These are phyloP conservation scores for Cherax destructor DNA, from an alignment of 1,140 invertebrate genomes.

Conservation along the genomic window DNA sequence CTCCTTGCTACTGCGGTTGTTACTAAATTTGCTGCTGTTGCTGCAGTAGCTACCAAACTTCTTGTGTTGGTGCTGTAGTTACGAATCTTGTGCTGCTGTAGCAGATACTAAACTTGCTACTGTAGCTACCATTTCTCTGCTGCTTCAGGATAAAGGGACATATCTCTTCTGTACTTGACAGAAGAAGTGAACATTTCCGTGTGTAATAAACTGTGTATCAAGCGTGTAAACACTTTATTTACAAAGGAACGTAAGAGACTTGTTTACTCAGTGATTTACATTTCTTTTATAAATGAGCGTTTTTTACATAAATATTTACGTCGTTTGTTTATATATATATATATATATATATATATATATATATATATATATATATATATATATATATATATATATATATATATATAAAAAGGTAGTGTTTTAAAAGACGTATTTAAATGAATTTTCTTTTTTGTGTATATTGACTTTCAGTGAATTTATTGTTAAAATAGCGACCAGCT, in stretches of 20 bases:
- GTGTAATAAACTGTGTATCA: not conserved
- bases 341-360: too few species aligned
- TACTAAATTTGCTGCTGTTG: too few species aligned
- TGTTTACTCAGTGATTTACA: not conserved
- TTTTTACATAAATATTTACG: not conserved
- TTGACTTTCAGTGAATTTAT: too few species aligned
- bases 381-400: too few species aligned
- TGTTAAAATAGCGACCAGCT: too few species aligned
- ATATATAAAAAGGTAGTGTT: not conserved
- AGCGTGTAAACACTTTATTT: not conserved
- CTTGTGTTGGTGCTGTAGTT: too few species aligned
- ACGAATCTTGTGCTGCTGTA: too few species aligned
- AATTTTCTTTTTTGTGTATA: too few species aligned
- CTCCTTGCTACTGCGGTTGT: too few species aligned
- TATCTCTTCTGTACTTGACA: conserved; percentile 29
- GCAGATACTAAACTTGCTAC: too few species aligned
- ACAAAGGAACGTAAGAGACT: not conserved
- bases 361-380: not conserved
- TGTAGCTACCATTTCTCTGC: not conserved
- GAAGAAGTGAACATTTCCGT: conserved; percentile 39
- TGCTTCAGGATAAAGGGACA: not conserved
- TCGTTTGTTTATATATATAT: not conserved
- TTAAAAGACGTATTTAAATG: too few species aligned
- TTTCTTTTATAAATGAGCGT: not conserved
- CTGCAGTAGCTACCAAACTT: too few species aligned